Evolutionary conservation across 2,888 invertebrate species (phyloP), one percentile per base, ranked within the genome.

Genomic region (Athalia circularis): DNA sequence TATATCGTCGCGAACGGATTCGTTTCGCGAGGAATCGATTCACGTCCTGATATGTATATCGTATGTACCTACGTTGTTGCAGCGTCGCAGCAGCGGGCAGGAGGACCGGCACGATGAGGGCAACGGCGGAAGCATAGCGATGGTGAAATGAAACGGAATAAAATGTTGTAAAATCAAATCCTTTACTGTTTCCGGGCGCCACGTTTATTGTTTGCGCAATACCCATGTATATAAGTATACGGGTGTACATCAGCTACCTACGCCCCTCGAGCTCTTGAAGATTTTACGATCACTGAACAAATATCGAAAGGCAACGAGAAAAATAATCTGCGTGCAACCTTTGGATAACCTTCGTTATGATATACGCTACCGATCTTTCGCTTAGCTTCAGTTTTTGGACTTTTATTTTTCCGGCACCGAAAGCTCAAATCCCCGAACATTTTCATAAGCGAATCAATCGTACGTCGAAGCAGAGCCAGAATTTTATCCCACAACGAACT

Each of bases 321-420:
- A 70, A 79, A 79, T 79, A 79, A 79, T 79, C 79, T 79, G 64
- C 72, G 74, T 79, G 68, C 67, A 29, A 70, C 77, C 3, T 48
- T 65, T 50, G 50, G 64, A 45, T 61, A 52, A 75, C 74, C 75
- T 70, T 79, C 57, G 77, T 77, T 77, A 79, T 81, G 48, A 67
- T 48, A 68, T 61, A 43, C 78, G n/a, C 67, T 9, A 52, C 43
- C n/a, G 62, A 6, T 68, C 54, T n/a, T 54, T 68, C 54, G 54
- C 4, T 15, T 11, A 2, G 5, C 68, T 50, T 7, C 29, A 3
- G 15, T 15, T 47, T 48, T 13, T 8, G 13, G n/a, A 48, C 13
- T 1, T 13, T 45, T 64, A 8, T 64, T 48, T 5, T 15, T 7
- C 13, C 59, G 0, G 1, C 45, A 64, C n/a, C 45, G 45, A 5